These are phyloP conservation scores for Ormyrus pomaceus DNA, from an alignment of 2,888 invertebrate species.

Conservation along the genomic window DNA sequence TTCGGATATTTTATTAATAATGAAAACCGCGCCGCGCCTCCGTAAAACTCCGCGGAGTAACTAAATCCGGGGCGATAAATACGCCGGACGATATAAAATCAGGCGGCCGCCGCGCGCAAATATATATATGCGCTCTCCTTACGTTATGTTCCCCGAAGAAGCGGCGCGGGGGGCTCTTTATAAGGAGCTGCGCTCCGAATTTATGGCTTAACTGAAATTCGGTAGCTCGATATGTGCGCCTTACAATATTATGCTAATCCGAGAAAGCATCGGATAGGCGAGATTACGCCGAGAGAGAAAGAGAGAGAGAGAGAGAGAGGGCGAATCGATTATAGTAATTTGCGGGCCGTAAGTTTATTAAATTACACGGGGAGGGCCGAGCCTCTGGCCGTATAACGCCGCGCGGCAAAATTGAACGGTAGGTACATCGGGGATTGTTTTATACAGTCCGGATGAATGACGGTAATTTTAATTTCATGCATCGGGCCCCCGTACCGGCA, in stretches of 20 bases:
- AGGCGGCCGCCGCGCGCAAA: background rate
- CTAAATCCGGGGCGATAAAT: conserved; percentile 22
- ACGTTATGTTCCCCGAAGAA: background rate
- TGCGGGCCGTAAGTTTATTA: conserved; percentile 57
- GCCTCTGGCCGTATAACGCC: conserved; percentile 33
- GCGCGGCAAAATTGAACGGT: conserved; percentile 44
- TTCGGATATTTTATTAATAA: too few species aligned
- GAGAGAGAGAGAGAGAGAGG: background rate
- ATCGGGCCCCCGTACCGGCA: conserved; percentile 3
- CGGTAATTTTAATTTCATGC: conserved; percentile 56
- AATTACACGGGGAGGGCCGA: conserved; percentile 45
- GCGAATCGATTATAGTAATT: conserved; percentile 58
- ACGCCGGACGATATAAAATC: conserved; percentile 19
- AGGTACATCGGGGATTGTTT: conserved; percentile 51
- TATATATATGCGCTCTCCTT: background rate
- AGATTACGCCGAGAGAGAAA: background rate
- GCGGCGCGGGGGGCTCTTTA: background rate
- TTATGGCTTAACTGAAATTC: conserved; percentile 53
- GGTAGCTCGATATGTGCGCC: conserved; percentile 42
- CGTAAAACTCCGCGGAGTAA: background rate
- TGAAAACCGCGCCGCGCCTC: too few species aligned
- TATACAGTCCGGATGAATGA: conserved; percentile 52
- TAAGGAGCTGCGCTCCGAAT: conserved; percentile 21
- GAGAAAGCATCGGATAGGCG: conserved; percentile 47
- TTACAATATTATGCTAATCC: conserved; percentile 59